Evolutionary conservation across 1,140 invertebrate genomes (phyloP).

Genomic region (Apis laboriosa): DNA sequence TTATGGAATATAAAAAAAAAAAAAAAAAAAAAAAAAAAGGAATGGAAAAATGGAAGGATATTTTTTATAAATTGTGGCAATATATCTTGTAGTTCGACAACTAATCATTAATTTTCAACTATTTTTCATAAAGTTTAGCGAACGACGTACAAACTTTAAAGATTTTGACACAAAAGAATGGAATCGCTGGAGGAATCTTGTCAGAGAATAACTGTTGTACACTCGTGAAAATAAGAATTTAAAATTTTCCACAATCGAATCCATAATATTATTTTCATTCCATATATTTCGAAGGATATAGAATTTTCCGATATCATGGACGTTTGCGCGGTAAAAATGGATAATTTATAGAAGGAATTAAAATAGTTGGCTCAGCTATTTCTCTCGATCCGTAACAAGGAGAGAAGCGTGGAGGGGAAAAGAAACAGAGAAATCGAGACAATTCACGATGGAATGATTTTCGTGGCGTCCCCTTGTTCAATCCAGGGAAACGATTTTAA

Average conservation of each 20-base stretch:
- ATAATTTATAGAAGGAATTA: background rate
- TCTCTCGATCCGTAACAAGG: background rate
- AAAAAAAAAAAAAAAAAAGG: background rate
- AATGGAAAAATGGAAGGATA: background rate
- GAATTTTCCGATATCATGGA: background rate
- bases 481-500: slow-evolving; percentile 60
- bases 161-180: background rate
- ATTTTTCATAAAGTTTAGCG: background rate
- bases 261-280: background rate
- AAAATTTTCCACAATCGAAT: background rate
- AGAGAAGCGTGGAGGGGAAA: background rate
- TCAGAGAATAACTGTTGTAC: background rate
- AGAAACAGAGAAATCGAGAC: background rate
- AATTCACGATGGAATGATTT: slow-evolving; percentile 58
- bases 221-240: background rate
- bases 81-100: background rate
- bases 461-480: slow-evolving; percentile 54
- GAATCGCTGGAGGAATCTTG: background rate
- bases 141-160: background rate
- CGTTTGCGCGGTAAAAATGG: background rate
- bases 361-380: background rate
- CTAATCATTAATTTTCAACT: background rate
- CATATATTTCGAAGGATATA: background rate
- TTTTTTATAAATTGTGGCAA: background rate
- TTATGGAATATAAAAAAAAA: background rate